Evolutionary conservation across 2,113 vertebrate genomes (phyloP), one percentile per base, ranked within the genome.

Genomic region (Pontoporia blainvillei): DNA sequence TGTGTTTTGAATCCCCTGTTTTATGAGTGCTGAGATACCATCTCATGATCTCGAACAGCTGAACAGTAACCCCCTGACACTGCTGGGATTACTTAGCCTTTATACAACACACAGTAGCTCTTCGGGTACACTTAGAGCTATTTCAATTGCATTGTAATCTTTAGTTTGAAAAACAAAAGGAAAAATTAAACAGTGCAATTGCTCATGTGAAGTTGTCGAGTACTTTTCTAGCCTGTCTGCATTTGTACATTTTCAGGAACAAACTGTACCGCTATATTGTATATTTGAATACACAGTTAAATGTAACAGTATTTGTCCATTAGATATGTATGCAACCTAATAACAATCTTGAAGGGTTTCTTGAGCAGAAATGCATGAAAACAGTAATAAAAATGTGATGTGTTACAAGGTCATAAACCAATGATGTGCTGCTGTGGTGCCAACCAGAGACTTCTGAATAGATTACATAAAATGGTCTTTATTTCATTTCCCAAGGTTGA

Each of bases 1-100:
- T 98, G 75, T 98, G 94, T 97, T 98, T 98, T 98, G 95, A 98
- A 89, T 98, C 98, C 94, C 98, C 95, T 98, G 94, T 98, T 98
- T 98, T 98, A 98, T 97, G 96, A 99, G 98, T 98, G 96, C 98
- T 98, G 97, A 97, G 98, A 97, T 98, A 98, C 97, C 98, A 98
- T 98, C 98, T 98, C 98, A 91, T 99, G 99, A 99, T 99, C 98
- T 98, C 85, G 97, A 99, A 99, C 99, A 99, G 99, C 99, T 99
- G 99, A 99, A 98, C 98, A 98, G 97, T 99, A 98, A 99, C 98
- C 99, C 97, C 97, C 97, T 98, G 99, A 98, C 99, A 99, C 98
- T 96, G 92, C 94, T 78, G 97, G 98, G 98, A 99, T 99, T 99
- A 99, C 98, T 98, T 97, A 97, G 97, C 96, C 98, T 98, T 98